A percentile compares a stretch with the other conserved stretches of the same genome.
Conservation (phyloP, 1,140 invertebrate genomes). For the Odontomachus brunneus region DNA sequence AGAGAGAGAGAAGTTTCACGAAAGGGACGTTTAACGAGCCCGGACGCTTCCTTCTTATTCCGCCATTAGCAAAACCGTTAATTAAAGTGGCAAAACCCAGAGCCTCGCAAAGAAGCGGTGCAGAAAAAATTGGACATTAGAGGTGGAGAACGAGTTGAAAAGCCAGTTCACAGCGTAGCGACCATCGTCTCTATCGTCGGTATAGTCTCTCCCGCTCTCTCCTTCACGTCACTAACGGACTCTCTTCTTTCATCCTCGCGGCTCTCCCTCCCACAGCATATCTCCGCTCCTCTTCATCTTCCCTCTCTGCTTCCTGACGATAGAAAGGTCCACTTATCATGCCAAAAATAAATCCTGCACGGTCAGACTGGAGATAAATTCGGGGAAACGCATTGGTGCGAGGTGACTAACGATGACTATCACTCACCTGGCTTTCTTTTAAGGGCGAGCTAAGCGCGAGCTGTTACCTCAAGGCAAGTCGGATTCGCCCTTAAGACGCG, state of each 20-base stretch:
- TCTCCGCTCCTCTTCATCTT: slow-evolving; percentile 38
- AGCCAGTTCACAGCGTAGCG: slow-evolving; percentile 23
- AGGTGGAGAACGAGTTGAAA: slow-evolving; percentile 46
- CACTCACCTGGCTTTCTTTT: slow-evolving; percentile 52
- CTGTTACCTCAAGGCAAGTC: neutral
- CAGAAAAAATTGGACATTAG: slow-evolving; percentile 56
- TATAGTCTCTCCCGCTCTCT: slow-evolving; percentile 8
- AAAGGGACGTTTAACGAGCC: slow-evolving; percentile 53
- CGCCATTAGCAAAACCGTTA: slow-evolving; percentile 71
- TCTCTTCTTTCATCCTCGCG: slow-evolving; percentile 9
- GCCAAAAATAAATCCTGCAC: slow-evolving; percentile 62
- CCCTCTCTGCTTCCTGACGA: slow-evolving; percentile 41
- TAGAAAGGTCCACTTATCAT: slow-evolving; percentile 69
- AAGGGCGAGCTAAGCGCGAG: slow-evolving; percentile 44
- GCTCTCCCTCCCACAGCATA: neutral
- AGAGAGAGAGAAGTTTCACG: neutral
- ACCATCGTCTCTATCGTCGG: slow-evolving; percentile 26
- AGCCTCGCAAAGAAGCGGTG: neutral
- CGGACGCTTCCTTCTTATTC: slow-evolving; percentile 51
- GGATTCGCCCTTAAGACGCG: slow-evolving; percentile 37
- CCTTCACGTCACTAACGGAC: neutral
- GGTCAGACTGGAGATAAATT: slow-evolving; percentile 54
- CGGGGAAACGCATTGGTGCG: slow-evolving; percentile 50
- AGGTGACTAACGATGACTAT: slow-evolving; percentile 63
- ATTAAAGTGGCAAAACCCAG: slow-evolving; percentile 70